Evolutionary conservation across 2,888 invertebrate genomes (phyloP).

Genomic region (Chalcosyrphus nemorum): DNA sequence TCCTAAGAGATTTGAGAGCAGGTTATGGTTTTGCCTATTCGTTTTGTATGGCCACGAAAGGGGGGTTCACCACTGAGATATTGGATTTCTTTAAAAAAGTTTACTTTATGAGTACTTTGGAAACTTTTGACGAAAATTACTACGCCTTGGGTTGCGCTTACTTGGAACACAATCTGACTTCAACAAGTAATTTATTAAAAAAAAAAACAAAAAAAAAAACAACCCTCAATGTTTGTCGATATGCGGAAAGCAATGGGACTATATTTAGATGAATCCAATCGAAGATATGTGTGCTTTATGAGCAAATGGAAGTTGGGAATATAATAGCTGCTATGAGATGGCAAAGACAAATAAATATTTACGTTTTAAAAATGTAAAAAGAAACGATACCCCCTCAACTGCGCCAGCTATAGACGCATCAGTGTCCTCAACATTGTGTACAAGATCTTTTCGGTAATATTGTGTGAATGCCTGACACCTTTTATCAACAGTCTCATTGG

Average conservation of each 20-base stretch:
- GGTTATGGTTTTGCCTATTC: neutral
- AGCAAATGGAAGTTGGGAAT: neutral
- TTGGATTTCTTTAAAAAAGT: constrained; percentile 7
- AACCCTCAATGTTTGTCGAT: neutral
- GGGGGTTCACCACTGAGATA: neutral
- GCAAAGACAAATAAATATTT: no score
- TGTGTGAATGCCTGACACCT: no score
- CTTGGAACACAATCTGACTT: neutral
- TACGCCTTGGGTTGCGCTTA: neutral
- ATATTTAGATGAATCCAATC: neutral
- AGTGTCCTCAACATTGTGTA: no score
- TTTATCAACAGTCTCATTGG: no score
- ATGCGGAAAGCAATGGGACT: neutral
- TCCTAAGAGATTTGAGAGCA: neutral
- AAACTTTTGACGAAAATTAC: constrained; percentile 3
- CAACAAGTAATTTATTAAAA: neutral
- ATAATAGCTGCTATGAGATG: no score
- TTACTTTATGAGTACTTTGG: constrained; percentile 5
- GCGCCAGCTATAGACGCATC: no score
- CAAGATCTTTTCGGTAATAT: no score
- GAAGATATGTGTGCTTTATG: neutral
- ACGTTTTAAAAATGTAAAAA: no score
- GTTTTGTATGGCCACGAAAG: neutral
- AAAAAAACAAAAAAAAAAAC: no score
- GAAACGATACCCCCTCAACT: no score